These are phyloP conservation scores for Glyphotaelius pellucidus DNA, from an alignment of 2,888 invertebrate genomes.

Conservation along the genomic window DNA sequence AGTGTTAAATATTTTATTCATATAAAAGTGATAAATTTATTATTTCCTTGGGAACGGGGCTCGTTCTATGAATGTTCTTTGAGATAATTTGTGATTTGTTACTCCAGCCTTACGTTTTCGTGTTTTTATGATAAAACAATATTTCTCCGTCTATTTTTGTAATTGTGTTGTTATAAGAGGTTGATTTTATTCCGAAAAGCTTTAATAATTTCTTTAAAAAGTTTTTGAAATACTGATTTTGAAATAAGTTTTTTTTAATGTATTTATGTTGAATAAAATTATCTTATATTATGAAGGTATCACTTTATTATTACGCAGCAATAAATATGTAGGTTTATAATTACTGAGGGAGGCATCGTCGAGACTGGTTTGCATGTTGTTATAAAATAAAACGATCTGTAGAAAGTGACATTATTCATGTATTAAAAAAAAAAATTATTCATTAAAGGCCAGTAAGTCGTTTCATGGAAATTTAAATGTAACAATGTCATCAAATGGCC, in stretches of 20 bases:
- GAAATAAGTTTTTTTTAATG: neutral
- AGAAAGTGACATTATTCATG: neutral
- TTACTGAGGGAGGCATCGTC: neutral
- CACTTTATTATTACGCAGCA: neutral
- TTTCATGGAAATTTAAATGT: too few relatives aligned
- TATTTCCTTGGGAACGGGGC: neutral
- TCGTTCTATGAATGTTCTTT: neutral
- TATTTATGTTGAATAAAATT: neutral
- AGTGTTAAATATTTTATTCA: constrained; percentile 2
- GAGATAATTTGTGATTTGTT: constrained; percentile 2
- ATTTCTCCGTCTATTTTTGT: neutral
- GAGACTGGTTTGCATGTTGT: neutral
- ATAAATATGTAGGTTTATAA: neutral
- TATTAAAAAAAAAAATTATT: neutral
- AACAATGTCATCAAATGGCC: too few relatives aligned
- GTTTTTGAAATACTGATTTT: neutral
- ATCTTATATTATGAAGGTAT: neutral
- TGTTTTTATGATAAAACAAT: neutral
- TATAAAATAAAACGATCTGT: neutral
- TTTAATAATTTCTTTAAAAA: neutral
- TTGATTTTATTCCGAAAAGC: neutral
- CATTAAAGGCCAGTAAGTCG: neutral
- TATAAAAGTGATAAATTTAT: neutral
- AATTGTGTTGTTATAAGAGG: neutral
- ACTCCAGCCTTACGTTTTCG: neutral